phyloP scores from a whole-genome alignment of 2,797 vertebrate genomes.

The Rhinatrema bivittatum region DNA sequence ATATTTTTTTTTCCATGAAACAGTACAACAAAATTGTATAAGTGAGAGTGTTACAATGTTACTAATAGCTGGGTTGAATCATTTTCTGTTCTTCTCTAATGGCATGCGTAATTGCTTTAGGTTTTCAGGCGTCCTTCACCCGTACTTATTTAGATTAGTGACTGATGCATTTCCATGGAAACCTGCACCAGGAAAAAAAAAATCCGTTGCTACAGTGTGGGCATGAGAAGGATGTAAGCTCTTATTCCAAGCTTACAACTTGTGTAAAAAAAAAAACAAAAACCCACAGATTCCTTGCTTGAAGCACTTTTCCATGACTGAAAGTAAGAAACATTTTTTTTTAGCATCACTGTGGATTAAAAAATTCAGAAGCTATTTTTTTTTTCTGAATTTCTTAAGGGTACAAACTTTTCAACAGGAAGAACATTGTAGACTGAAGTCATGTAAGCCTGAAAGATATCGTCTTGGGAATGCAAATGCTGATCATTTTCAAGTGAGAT shows the following conservation, averaged over 20 bases:
- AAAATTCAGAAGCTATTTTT: slow-evolving; percentile 5
- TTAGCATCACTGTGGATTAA: slow-evolving; percentile 1
- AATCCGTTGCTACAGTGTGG: slow-evolving; percentile 57
- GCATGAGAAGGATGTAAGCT: slow-evolving; percentile 50
- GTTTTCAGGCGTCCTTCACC: slow-evolving; percentile 69
- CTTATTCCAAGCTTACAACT: slow-evolving; percentile 45
- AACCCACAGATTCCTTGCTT: slow-evolving; percentile 4
- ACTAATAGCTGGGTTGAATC: slow-evolving; percentile 54
- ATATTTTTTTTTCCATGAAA: slow-evolving; percentile 32
- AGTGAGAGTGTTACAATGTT: slow-evolving; percentile 39
- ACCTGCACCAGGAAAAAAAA: slow-evolving; percentile 59
- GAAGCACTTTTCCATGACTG: neutral
- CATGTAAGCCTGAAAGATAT: neutral
- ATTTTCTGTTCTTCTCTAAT: slow-evolving; percentile 45
- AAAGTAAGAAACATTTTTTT: slow-evolving; percentile 3
- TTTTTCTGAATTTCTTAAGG: neutral
- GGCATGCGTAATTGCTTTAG: slow-evolving; percentile 58
- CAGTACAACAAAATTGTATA: slow-evolving; percentile 16
- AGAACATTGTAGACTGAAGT: slow-evolving; percentile 14
- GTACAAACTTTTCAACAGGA: slow-evolving; percentile 1
- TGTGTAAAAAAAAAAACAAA: slow-evolving; percentile 40
- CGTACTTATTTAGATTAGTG: slow-evolving; percentile 66
- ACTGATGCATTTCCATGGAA: slow-evolving; percentile 88
- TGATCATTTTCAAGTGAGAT: slow-evolving; percentile 26
- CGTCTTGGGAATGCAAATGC: slow-evolving; percentile 15